Evolutionary conservation across 2,888 invertebrate genomes (phyloP), one percentile per base, ranked within the genome.

Genomic region (Lysandra coridon): DNA sequence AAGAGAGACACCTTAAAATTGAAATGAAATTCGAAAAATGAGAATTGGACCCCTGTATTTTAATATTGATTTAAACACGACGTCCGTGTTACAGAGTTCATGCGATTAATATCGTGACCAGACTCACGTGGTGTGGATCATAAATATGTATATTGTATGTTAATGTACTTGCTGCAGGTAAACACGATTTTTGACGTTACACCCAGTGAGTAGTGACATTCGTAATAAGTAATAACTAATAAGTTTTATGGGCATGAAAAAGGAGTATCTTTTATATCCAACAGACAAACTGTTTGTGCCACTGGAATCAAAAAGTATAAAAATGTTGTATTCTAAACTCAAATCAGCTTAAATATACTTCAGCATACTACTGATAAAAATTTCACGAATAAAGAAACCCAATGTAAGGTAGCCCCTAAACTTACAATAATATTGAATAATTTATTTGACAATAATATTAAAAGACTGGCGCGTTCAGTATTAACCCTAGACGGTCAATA

Each of bases 71-170:
- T 12, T 14, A 62, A 4, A 33, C 4, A 69, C 17, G 4, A 17
- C 69, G 30, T 30, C 64, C 30, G 23, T 23, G 62, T 10, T 2
- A 10, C 23, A 30, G 30, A 69, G 33, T 69, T 30, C 12, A 69
- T 69, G 69, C 33, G 69, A 69, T 69, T 5, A 69, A 33, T 69
- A 37, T 69, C 69, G 69, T 69, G 69, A 37, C 33, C 33, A 37
- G 1, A 2, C 33, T 69, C 64, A 69, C 33, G 64, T 69, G 33
- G 33, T 10, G 64, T 69, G 33, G 33, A 14, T 69, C 33, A 69
- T 69, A 69, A 69, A 33, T 33, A 69, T 69, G 69, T 69, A 69
- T 69, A 64, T 69, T 69, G 33, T 69, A 69, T 69, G 69, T 30
- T 69, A 69, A 69, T 69, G 33, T 10, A 30, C 12, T 10, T 64